Conservation (phyloP, 2,113 vertebrate species). For the Astur gentilis region DNA sequence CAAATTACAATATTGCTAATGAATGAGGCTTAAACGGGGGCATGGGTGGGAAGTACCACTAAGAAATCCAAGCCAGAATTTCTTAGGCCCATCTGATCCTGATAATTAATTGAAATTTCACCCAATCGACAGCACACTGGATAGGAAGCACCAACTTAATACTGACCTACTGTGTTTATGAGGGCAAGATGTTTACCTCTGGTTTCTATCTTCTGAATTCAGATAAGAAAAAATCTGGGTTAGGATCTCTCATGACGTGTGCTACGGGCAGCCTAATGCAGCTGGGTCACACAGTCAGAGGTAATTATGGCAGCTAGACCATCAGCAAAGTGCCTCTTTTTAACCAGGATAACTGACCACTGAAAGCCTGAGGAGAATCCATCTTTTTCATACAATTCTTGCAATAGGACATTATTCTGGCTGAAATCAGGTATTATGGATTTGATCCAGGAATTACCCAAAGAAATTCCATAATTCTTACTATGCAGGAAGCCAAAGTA, state of each 20-base stretch:
- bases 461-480: neutral
- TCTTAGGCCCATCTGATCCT: neutral
- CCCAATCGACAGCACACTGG: fast-evolving
- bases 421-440: neutral
- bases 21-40: neutral
- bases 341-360: neutral
- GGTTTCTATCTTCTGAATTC: neutral
- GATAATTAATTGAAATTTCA: neutral
- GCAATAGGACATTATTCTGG: neutral
- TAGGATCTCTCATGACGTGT: neutral
- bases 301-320: neutral
- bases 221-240: neutral
- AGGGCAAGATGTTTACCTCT: neutral
- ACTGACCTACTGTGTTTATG: neutral
- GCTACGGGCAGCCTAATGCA: neutral
- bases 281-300: neutral
- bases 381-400: neutral
- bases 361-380: neutral
- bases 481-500: neutral
- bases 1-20: neutral
- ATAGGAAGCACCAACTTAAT: neutral
- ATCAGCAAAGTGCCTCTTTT: neutral
- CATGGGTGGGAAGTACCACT: neutral
- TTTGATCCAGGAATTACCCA: neutral
- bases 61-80: neutral